A percentile compares a stretch with the other conserved stretches of the same genome.
Conservation (phyloP, 2,888 invertebrate genomes). For the Slavum lentiscoides region DNA sequence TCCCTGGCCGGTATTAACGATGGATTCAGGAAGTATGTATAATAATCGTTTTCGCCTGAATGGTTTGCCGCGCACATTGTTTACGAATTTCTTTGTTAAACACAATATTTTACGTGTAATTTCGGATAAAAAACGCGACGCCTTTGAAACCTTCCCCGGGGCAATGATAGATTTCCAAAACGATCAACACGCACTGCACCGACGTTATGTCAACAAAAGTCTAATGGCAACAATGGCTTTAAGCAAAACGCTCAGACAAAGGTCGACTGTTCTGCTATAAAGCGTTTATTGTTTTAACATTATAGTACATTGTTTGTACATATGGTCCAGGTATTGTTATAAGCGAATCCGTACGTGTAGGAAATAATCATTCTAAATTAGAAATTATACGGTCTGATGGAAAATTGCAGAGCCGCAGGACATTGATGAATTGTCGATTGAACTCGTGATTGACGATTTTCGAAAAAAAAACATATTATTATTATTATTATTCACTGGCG, state of each 20-base stretch:
- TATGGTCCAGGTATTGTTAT: not conserved
- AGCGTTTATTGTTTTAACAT: conserved; percentile 37
- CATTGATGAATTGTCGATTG: too few species aligned
- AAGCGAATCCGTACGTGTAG: not conserved
- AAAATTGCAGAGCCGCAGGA: too few species aligned
- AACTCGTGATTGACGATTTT: too few species aligned
- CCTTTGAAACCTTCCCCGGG: too few species aligned
- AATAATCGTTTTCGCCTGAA: not conserved
- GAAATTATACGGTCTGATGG: not conserved
- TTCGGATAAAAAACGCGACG: conserved; percentile 6
- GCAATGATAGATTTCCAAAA: conserved; percentile 12
- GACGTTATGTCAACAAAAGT: conserved; percentile 27
- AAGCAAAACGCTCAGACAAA: conserved; percentile 32
- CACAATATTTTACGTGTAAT: not conserved
- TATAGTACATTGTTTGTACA: conserved; percentile 7
- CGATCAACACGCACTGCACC: not conserved
- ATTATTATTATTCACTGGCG: too few species aligned
- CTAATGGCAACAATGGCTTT: conserved; percentile 24
- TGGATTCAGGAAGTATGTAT: too few species aligned
- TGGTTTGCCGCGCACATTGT: conserved; percentile 6
- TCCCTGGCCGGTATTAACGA: too few species aligned
- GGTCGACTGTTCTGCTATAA: conserved; percentile 24
- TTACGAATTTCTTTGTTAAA: conserved; percentile 16
- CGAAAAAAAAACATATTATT: too few species aligned
- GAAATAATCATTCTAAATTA: not conserved